These are phyloP conservation scores for Thereva nobilitata DNA, from an alignment of 2,888 invertebrate genomes.

Conservation along the genomic window DNA sequence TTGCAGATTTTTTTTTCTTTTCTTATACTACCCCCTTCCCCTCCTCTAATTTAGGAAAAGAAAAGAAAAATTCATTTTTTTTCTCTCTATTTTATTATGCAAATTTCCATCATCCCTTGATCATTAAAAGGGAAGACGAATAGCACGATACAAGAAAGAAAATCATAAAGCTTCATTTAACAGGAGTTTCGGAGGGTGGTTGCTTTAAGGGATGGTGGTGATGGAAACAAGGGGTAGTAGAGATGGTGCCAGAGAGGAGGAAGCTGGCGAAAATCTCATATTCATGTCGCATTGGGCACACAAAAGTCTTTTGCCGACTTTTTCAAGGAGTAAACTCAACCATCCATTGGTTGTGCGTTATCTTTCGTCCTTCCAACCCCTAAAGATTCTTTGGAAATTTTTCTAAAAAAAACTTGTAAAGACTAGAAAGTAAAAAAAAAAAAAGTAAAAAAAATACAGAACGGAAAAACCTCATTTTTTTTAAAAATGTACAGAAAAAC, in stretches of 20 bases:
- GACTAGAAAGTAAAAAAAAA: slow-evolving; percentile 14
- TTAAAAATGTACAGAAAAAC: slow-evolving; percentile 23
- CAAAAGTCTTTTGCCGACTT: slow-evolving; percentile 2
- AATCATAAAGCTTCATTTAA: slow-evolving; percentile 20
- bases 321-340: background rate
- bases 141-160: slow-evolving; percentile 11
- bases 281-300: slow-evolving; percentile 30
- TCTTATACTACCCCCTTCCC: slow-evolving; percentile 4
- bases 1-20: slow-evolving; percentile 12
- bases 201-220: too few relatives aligned
- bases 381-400: slow-evolving; percentile 8
- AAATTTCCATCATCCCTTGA: slow-evolving; percentile 25
- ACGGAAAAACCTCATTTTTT: background rate
- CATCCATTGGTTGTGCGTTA: slow-evolving; percentile 11
- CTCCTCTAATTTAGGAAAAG: slow-evolving; percentile 16
- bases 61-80: background rate
- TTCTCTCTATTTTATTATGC: slow-evolving; percentile 13
- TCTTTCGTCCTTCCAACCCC: slow-evolving; percentile 2
- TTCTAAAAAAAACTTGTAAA: slow-evolving; percentile 10
- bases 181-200: background rate
- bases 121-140: background rate
- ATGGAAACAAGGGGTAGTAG: too few relatives aligned
- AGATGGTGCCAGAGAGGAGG: too few relatives aligned
- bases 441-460: background rate
- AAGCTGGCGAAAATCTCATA: slow-evolving; percentile 13